Percentiles rank a stretch among this genome's conserved stretches.
These are phyloP conservation scores for Prosopocoilus inquinatus DNA, from an alignment of 2,888 invertebrate genomes.

Conservation along the genomic window DNA sequence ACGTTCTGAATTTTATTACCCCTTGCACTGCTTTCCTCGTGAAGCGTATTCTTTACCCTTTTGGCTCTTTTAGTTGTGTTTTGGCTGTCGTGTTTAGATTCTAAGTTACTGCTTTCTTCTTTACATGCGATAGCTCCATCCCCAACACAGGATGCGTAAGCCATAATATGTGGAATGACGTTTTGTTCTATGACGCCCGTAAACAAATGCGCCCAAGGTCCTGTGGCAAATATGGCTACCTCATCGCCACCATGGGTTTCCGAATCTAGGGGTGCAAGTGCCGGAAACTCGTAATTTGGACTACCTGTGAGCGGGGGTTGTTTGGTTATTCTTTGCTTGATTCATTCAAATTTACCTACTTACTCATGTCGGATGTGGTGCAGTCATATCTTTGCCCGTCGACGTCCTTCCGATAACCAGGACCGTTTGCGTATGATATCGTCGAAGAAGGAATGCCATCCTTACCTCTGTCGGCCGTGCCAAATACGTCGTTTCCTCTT, in stretches of 20 bases:
- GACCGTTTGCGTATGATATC: constrained; percentile 74
- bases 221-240: constrained; percentile 73
- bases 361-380: constrained; percentile 50
- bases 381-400: constrained; percentile 52
- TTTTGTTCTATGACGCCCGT: constrained; percentile 77
- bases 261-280: constrained; percentile 58
- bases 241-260: constrained; percentile 76
- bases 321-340: constrained; percentile 13
- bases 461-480: constrained; percentile 52
- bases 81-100: too few species aligned
- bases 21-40: too few species aligned
- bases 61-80: too few species aligned
- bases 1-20: too few species aligned
- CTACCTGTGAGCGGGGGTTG: constrained; percentile 42
- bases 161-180: constrained; percentile 73
- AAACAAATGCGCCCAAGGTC: constrained; percentile 79
- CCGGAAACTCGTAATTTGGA: constrained; percentile 57
- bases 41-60: too few species aligned
- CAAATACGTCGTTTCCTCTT: constrained; percentile 61
- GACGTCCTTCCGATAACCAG: constrained; percentile 55
- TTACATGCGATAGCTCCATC: constrained; percentile 46
- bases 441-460: constrained; percentile 65
- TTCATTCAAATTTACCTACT: constrained; percentile 39
- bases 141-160: constrained; percentile 73
- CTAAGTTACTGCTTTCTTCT: constrained; percentile 35